These are phyloP conservation scores for Catostylus mosaicus DNA, from an alignment of 30 jellyfish, hydroid and myxozoan species.

Conservation along the genomic window DNA sequence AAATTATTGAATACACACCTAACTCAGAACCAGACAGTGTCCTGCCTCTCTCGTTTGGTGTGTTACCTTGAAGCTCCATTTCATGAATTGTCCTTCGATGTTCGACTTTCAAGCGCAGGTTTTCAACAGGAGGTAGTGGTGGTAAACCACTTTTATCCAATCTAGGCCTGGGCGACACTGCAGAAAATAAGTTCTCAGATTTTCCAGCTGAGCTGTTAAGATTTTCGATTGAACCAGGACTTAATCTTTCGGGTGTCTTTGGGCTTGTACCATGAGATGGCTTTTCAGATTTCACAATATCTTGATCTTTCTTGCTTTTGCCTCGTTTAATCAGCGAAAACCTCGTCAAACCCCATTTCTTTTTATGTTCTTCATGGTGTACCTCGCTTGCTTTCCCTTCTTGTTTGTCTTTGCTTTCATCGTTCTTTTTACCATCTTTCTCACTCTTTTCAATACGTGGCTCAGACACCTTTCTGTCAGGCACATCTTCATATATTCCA, in stretches of 20 bases:
- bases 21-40: slow-evolving; percentile 17
- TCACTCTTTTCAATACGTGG: neutral
- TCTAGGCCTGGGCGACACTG: neutral
- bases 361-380: slow-evolving; percentile 21
- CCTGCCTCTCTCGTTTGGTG: neutral
- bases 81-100: slow-evolving; percentile 39
- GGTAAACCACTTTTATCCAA: slow-evolving; percentile 23
- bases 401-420: neutral
- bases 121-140: slow-evolving; percentile 72
- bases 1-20: neutral
- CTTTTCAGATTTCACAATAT: neutral
- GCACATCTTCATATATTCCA: slow-evolving; percentile 69
- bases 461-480: slow-evolving; percentile 6
- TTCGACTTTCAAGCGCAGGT: slow-evolving; percentile 30
- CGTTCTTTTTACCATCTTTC: neutral
- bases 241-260: neutral
- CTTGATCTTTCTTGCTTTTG: slow-evolving; percentile 3
- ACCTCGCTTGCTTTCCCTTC: neutral
- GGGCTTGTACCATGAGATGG: slow-evolving; percentile 16
- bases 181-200: neutral
- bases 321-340: slow-evolving; percentile 42
- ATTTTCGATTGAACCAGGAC: slow-evolving; percentile 18
- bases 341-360: slow-evolving; percentile 62
- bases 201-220: neutral
- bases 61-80: neutral